Percentiles rank a stretch among this genome's conserved stretches.
These are phyloP conservation scores for Clistopyga incitator DNA, from an alignment of 2,888 invertebrate species.

Conservation along the genomic window DNA sequence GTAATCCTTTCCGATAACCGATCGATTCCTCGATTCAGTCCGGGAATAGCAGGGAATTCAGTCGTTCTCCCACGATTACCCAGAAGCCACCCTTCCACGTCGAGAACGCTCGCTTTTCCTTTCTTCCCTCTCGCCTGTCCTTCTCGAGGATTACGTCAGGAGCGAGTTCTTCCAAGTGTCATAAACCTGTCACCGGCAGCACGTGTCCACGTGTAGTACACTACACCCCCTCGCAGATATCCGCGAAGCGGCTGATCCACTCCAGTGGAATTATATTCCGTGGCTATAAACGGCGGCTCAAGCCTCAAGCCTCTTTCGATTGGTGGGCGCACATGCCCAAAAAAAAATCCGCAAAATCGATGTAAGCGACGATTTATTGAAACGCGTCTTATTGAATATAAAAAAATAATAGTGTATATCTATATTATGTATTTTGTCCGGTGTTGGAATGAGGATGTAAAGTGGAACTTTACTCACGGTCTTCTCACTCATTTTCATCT, in stretches of 20 bases:
- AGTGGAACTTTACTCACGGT: no score
- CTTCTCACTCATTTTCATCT: no score
- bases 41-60: background rate
- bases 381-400: no score
- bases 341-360: background rate
- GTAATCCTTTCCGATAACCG: slow-evolving; percentile 11
- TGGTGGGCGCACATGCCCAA: background rate
- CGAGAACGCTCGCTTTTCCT: slow-evolving; percentile 20
- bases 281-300: slow-evolving; percentile 9
- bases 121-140: slow-evolving; percentile 9
- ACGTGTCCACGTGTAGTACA: slow-evolving; percentile 55
- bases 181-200: slow-evolving; percentile 66
- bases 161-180: slow-evolving; percentile 54
- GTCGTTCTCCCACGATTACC: slow-evolving; percentile 21
- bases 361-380: no score
- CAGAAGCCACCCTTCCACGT: slow-evolving; percentile 25
- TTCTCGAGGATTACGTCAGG: slow-evolving; percentile 61
- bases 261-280: slow-evolving; percentile 43
- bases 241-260: slow-evolving; percentile 53
- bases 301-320: slow-evolving; percentile 8
- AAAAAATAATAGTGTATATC: no score
- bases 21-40: slow-evolving; percentile 1
- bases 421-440: no score
- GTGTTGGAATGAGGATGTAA: no score
- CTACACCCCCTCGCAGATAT: slow-evolving; percentile 15